Evolutionary conservation across 2,113 vertebrate species (phyloP).

Genomic region (Neolamprologus cancellatus): DNA sequence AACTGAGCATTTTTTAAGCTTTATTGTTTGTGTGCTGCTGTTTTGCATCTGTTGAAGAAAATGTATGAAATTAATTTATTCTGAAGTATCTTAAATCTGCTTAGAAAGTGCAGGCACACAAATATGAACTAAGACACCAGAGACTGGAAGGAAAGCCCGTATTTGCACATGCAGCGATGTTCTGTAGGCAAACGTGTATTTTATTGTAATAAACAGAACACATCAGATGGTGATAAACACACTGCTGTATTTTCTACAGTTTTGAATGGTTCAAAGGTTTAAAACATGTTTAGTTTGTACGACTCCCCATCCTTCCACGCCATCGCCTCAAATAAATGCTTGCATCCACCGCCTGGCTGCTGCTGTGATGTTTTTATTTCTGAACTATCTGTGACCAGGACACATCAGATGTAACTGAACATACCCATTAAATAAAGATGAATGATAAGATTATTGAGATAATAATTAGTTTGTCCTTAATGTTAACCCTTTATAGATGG

Average conservation of each 20-base stretch:
- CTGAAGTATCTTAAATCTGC: background rate
- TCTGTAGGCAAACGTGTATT: background rate
- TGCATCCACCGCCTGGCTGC: background rate
- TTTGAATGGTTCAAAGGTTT: conserved; percentile 7
- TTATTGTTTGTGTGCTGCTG: background rate
- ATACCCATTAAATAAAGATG: background rate
- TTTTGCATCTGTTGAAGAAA: background rate
- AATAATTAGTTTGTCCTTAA: background rate
- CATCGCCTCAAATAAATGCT: conserved; percentile 59
- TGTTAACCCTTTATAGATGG: background rate
- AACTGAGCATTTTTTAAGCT: background rate
- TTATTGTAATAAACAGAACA: background rate
- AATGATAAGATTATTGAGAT: background rate
- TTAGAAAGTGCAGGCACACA: background rate
- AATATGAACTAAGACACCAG: background rate
- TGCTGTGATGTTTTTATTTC: background rate
- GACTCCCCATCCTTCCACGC: conserved; percentile 39
- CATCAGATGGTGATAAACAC: background rate
- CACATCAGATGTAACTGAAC: background rate
- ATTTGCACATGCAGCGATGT: background rate
- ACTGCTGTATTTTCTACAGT: conserved; percentile 19
- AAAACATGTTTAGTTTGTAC: conserved; percentile 16
- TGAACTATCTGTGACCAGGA: background rate
- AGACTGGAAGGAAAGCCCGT: background rate
- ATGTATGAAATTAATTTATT: background rate